Conservation (phyloP, 1,140 invertebrate genomes). For the Halyomorpha halys region DNA sequence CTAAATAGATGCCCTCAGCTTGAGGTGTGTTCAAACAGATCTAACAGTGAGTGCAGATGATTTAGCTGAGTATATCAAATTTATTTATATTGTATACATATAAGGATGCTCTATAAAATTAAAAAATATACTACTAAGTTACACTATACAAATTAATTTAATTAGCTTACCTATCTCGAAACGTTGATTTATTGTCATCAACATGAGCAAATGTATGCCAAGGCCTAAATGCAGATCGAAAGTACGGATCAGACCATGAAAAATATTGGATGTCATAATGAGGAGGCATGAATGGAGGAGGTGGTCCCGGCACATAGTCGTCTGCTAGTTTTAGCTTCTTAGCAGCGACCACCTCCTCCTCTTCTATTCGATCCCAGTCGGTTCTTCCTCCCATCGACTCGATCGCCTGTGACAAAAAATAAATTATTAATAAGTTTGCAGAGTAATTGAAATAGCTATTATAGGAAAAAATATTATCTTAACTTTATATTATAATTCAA, state of each 20-base stretch:
- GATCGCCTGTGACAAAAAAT: conserved; percentile 18
- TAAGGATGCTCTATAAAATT: too few species aligned
- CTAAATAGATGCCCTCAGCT: too few species aligned
- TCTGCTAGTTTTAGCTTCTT: conserved; percentile 30
- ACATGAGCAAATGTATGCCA: conserved; percentile 25
- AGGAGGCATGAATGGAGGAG: conserved; percentile 26
- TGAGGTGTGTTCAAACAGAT: too few species aligned
- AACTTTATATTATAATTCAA: too few species aligned
- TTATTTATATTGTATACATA: too few species aligned
- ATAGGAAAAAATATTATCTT: too few species aligned
- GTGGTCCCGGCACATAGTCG: conserved; percentile 10
- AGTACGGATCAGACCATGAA: conserved; percentile 29
- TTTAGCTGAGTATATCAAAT: too few species aligned
- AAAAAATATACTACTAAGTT: background rate
- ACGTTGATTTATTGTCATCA: conserved; percentile 22
- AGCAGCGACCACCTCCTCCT: conserved; percentile 23
- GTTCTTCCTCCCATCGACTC: conserved; percentile 1
- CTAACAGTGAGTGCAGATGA: too few species aligned
- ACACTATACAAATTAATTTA: background rate
- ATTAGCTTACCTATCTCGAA: conserved; percentile 27
- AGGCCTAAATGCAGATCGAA: conserved; percentile 27
- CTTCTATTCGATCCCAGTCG: conserved; percentile 22
- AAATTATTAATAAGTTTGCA: too few species aligned
- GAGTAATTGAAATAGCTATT: too few species aligned
- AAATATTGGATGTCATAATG: conserved; percentile 27